Evolutionary conservation across 1,140 invertebrate genomes (phyloP), one percentile per base, ranked within the genome.

Genomic region (Anagrus nilaparvatae): DNA sequence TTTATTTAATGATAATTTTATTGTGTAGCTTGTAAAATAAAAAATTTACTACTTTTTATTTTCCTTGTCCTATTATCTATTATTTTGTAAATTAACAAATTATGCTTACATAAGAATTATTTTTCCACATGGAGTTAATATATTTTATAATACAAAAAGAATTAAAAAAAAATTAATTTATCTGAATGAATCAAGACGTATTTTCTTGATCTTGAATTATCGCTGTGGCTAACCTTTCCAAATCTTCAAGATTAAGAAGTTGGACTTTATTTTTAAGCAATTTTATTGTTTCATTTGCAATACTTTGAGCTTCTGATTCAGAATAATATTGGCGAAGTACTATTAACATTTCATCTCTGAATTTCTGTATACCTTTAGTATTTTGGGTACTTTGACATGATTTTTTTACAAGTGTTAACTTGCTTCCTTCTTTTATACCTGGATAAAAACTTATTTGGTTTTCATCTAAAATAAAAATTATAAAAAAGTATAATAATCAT

Each of bases 181-280:
- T 48, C 38, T 24, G 27, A 43, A 45, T 42, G 29, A 52, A 35
- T 50, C 42, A 63, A 49, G 47, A 50, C 53, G 53, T 34, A 39
- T 53, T 61, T 36, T 69, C 64, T 53, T 68, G 62, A 50, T 70
- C 66, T 36, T 67, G 63, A 16, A 66, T 47, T 16, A 68, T 43
- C 16, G 61, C 62, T 5, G 66, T 69, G 3, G 67, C 67, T 54
- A 70, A 52, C 60, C 65, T 60, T 44, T 70, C 67, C 48, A 70
- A 38, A 42, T 70, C 67, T 35, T 69, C 66, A 23, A 59, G 67
- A 51, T 58, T 70, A 31, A 67, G 41, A 29, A 50, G 52, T 43
- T 67, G 58, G 24, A 64, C 63, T 61, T 68, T 68, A 18, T 49
- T 60, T 43, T 62, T 60, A 14, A 69, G 47, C 32, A 65, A 59